Evolutionary conservation across 2,113 vertebrate species (phyloP).

Genomic region (Gavialis gangeticus): DNA sequence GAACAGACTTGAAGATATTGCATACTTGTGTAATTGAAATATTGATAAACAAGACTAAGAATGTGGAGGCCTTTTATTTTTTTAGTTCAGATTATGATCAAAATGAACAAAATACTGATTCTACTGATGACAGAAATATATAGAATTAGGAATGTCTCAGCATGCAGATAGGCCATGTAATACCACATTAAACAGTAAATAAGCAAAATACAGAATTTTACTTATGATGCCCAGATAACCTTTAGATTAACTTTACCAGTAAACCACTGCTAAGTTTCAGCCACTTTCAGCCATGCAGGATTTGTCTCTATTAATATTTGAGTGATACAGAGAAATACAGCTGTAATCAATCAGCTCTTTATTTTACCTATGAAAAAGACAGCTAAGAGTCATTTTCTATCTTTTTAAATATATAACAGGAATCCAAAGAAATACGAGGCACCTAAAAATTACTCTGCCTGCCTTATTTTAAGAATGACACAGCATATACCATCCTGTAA

Average conservation of each 20-base stretch:
- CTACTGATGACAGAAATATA: background rate
- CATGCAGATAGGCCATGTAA: background rate
- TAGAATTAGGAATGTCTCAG: background rate
- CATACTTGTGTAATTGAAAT: background rate
- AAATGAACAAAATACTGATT: background rate
- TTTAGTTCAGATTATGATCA: background rate
- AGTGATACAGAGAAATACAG: background rate
- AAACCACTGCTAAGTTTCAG: background rate
- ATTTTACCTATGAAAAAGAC: background rate
- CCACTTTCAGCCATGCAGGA: background rate
- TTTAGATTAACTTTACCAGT: background rate
- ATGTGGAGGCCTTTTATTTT: background rate
- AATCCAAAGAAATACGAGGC: background rate
- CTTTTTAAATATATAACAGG: background rate
- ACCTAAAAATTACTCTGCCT: background rate
- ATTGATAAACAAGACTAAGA: background rate
- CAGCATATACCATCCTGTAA: background rate
- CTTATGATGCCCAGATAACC: background rate
- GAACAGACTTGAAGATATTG: background rate
- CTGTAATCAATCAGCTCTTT: background rate
- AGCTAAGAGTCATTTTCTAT: background rate
- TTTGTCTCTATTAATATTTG: background rate
- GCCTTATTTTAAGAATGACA: background rate
- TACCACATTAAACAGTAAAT: background rate
- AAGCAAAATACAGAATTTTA: constrained; percentile 11